phyloP scores from a whole-genome alignment of 2,888 invertebrate species.

The Andrena hattorfiana region DNA sequence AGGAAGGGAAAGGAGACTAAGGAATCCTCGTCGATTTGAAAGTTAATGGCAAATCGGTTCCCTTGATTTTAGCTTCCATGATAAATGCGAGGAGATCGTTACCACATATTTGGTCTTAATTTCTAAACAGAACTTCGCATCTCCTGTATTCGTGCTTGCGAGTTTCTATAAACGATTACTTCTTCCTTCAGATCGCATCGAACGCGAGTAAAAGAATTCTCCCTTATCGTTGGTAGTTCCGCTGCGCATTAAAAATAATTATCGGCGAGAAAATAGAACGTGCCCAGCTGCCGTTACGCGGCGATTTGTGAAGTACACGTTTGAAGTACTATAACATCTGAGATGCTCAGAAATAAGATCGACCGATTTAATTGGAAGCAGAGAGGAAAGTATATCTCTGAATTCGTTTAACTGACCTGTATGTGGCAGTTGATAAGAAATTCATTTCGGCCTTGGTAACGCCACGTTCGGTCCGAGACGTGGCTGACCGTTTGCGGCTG shows the following conservation, averaged over 20 bases:
- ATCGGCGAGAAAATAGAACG: background rate
- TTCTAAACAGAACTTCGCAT: background rate
- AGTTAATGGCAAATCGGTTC: slow-evolving; percentile 25
- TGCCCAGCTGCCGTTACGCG: too few species aligned
- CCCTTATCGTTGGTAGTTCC: background rate
- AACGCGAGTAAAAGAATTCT: background rate
- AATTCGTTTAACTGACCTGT: slow-evolving; percentile 86
- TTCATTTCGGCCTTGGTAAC: slow-evolving; percentile 91
- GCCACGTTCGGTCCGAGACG: slow-evolving; percentile 87
- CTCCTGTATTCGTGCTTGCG: too few species aligned
- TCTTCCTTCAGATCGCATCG: too few species aligned
- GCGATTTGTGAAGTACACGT: too few species aligned
- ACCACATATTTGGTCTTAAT: background rate
- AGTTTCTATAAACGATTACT: too few species aligned
- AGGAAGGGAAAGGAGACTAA: background rate
- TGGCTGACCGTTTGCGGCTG: slow-evolving; percentile 87
- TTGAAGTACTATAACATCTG: background rate
- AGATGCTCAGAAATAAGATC: background rate
- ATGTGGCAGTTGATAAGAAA: slow-evolving; percentile 92
- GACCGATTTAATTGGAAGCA: background rate
- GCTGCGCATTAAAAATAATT: background rate
- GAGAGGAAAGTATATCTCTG: background rate
- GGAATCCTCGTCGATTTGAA: slow-evolving; percentile 11
- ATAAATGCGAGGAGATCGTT: background rate
- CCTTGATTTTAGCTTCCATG: slow-evolving; percentile 47